Base-by-base conservation (phyloP, 37 sponge, comb jelly and placozoan genomes). In the Petrosia ficiformis region DNA sequence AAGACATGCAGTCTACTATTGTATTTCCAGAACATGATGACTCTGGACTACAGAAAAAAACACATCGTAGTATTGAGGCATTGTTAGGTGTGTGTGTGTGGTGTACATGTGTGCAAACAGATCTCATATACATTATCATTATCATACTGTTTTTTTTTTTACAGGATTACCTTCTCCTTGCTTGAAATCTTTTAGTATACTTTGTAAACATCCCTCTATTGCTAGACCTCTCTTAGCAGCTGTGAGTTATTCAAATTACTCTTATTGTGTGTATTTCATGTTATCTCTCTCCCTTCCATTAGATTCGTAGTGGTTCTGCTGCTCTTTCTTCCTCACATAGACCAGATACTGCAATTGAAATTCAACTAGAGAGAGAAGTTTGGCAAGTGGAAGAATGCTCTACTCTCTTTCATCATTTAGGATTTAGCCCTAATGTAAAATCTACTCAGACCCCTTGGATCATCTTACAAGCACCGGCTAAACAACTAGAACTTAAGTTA, bases 1-100 rank as follows among this genome's bases (percentile, higher is more conserved):
- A 80, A 14, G 91, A 95, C 29, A 74, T 85, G 14, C 92, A 86
- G 1, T 71, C 80, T 31, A 84, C 85, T 42, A 83, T 95, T 67
- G 79, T 95, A 30, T 95, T 87, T 72, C 95, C 95, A 1, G 88
- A 91, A 72, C 92, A 91, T 37, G 95, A 95, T 43, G 92, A 95
- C 77, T 86, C 95, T 25, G 84, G 88, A 26, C 43, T 87, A 44
- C 88, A 80, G 63, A 70, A 77, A 32, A 87, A 77, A 52, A 83
- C 87, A 32, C 77, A 70, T 57, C 67, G 73, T n/a, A 71, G 66
- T 67, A 52, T 93, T 28, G 89, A 93, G 66, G 80, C 93, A 19
- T 37, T 93, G 32, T 72, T 93, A 2, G 69, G 87, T 87, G 26
- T 54, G 71, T 67, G 65, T 14, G 54, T 48, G 54, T 10, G 16